Conservation (phyloP, 2,113 vertebrate species). For the Coturnix japonica region DNA sequence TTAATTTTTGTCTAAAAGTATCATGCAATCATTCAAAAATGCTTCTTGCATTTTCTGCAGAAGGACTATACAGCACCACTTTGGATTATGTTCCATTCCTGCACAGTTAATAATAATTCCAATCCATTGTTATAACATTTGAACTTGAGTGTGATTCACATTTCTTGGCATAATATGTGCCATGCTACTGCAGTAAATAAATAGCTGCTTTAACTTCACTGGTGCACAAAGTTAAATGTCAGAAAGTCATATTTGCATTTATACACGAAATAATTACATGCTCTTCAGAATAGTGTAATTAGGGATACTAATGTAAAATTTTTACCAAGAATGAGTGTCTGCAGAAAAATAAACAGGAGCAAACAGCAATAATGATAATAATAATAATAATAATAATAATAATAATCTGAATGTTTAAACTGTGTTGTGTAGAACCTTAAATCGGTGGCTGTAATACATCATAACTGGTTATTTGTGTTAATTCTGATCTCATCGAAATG, state of each 20-base stretch:
- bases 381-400: not conserved
- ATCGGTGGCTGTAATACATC: not conserved
- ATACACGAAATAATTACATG: slow-evolving; percentile 24
- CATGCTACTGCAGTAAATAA: slow-evolving; percentile 12
- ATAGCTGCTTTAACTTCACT: slow-evolving; percentile 32
- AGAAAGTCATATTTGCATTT: slow-evolving; percentile 56
- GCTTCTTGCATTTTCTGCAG: not conserved
- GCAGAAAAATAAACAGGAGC: not conserved
- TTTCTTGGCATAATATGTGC: not conserved
- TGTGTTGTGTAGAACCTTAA: not conserved
- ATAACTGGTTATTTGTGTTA: not conserved
- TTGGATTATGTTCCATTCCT: slow-evolving; percentile 6
- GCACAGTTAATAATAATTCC: slow-evolving; percentile 40
- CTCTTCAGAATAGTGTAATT: slow-evolving; percentile 27
- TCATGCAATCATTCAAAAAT: not conserved
- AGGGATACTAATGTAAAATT: slow-evolving; percentile 32
- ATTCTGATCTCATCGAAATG: not conserved
- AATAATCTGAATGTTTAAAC: not conserved
- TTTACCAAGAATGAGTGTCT: not conserved
- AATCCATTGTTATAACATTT: slow-evolving; percentile 39
- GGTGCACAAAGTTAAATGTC: slow-evolving; percentile 18
- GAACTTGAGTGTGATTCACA: slow-evolving; percentile 28
- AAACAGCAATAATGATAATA: not conserved
- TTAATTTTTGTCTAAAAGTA: not conserved
- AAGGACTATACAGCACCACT: not conserved